These are phyloP conservation scores for Oscheius sp. DNA, from an alignment of 2,888 invertebrate genomes.

Conservation along the genomic window DNA sequence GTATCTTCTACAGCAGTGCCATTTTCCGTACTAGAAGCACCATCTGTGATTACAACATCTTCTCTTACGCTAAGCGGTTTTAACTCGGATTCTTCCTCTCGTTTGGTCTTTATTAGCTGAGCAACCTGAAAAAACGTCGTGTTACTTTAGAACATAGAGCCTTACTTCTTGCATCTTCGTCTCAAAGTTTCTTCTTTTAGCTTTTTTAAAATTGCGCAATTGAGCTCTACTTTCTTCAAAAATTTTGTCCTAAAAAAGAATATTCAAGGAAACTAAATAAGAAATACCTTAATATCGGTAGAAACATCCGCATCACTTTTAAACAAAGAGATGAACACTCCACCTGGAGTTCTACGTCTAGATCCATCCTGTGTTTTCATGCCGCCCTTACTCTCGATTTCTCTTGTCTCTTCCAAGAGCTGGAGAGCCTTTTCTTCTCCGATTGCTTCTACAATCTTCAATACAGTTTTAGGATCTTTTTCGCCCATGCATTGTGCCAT, in stretches of 20 bases:
- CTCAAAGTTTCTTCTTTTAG: constrained; percentile 25
- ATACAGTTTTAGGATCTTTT: constrained; percentile 54
- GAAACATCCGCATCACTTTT: constrained; percentile 51
- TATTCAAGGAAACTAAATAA: background rate
- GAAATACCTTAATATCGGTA: constrained; percentile 44
- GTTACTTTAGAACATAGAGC: no score
- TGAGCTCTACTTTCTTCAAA: constrained; percentile 15
- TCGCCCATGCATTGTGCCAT: constrained; percentile 55
- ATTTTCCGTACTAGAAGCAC: background rate
- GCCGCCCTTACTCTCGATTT: constrained; percentile 65
- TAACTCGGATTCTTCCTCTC: constrained; percentile 1
- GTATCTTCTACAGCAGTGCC: no score
- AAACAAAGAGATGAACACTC: constrained; percentile 67
- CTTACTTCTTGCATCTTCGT: constrained; percentile 14
- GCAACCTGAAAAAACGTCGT: constrained; percentile 10
- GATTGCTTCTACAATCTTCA: constrained; percentile 56
- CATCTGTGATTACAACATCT: constrained; percentile 6
- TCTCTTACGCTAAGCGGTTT: constrained; percentile 4
- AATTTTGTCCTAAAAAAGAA: constrained; percentile 18
- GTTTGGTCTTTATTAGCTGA: background rate
- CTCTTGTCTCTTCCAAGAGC: constrained; percentile 63
- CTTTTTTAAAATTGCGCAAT: constrained; percentile 3
- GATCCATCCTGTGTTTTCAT: constrained; percentile 60
- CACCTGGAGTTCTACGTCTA: constrained; percentile 69
- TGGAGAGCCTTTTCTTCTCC: constrained; percentile 55